A percentile compares a stretch with the other conserved stretches of the same genome.
These are phyloP conservation scores for Drosophila pectinifera DNA, from an alignment of 1,140 invertebrate species.

Conservation along the genomic window DNA sequence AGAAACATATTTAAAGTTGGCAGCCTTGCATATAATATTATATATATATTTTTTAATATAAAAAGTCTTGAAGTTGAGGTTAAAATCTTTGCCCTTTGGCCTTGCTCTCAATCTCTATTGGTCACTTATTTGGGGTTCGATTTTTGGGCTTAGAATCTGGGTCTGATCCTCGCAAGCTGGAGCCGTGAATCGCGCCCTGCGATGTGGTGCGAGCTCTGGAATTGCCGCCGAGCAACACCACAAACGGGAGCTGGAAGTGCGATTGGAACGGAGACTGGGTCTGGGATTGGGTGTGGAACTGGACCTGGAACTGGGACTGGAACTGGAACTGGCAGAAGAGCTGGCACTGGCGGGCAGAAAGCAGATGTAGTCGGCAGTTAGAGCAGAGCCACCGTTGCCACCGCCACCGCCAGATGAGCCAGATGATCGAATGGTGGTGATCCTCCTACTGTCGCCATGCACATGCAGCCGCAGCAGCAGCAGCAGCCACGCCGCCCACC, in stretches of 20 bases:
- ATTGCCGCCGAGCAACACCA: conserved; percentile 55
- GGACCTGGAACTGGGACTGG: not conserved
- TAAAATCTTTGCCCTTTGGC: not conserved
- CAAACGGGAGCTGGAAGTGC: conserved; percentile 49
- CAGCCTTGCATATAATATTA: no score
- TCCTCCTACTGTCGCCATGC: conserved; percentile 84
- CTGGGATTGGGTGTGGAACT: not conserved
- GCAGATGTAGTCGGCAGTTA: conserved; percentile 46
- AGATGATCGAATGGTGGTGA: conserved; percentile 85
- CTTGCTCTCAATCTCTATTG: conserved; percentile 6
- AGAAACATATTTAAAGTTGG: not conserved
- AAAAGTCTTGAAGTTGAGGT: not conserved
- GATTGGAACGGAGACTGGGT: conserved; percentile 1
- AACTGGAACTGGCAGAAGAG: conserved; percentile 1
- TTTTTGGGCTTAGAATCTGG: conserved; percentile 11
- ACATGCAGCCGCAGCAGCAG: conserved; percentile 72
- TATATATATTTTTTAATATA: not conserved
- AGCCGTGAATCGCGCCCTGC: conserved; percentile 52
- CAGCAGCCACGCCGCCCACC: conserved; percentile 50
- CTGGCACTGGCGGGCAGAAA: conserved; percentile 6
- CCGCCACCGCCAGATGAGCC: conserved; percentile 48
- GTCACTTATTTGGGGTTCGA: not conserved
- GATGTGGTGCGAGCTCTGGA: conserved; percentile 62
- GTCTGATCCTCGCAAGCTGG: conserved; percentile 17
- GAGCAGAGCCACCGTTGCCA: conserved; percentile 32